Conservation (phyloP, 2,113 vertebrate species). For the Barbus barbus region DNA sequence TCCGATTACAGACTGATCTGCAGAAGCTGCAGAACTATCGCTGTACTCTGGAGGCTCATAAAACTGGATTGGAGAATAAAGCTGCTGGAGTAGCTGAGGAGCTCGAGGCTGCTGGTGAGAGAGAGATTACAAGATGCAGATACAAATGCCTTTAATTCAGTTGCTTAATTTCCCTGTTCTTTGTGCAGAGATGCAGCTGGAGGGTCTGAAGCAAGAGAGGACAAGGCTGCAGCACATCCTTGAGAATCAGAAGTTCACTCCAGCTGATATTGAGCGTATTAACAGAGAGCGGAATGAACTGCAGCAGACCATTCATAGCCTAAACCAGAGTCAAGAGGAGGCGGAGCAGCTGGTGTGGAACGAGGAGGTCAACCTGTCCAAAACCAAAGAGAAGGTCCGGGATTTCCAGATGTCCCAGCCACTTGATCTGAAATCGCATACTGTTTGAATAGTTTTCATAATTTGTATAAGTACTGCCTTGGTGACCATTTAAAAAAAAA, state of each 20-base stretch:
- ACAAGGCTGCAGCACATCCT: constrained; percentile 79
- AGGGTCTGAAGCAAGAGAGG: constrained; percentile 84
- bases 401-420: too few species aligned
- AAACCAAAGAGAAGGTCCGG: constrained; percentile 86
- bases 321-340: constrained; percentile 82
- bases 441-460: neutral
- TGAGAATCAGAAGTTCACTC: constrained; percentile 91
- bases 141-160: neutral
- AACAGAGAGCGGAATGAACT: constrained; percentile 90
- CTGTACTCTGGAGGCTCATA: constrained; percentile 80
- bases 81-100: constrained; percentile 76
- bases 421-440: neutral
- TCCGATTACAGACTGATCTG: constrained; percentile 86
- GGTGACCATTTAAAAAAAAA: neutral
- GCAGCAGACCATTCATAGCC: constrained; percentile 83
- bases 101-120: constrained; percentile 80
- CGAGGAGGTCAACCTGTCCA: constrained; percentile 88
- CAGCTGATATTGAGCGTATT: constrained; percentile 91
- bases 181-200: constrained; percentile 79
- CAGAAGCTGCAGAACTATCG: constrained; percentile 88
- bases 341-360: constrained; percentile 91
- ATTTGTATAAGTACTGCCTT: neutral
- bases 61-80: constrained; percentile 79
- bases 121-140: constrained; percentile 42
- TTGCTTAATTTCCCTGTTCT: neutral